Evolutionary conservation across 2,113 vertebrate genomes (phyloP).

Genomic region (Sigmodon hispidus): DNA sequence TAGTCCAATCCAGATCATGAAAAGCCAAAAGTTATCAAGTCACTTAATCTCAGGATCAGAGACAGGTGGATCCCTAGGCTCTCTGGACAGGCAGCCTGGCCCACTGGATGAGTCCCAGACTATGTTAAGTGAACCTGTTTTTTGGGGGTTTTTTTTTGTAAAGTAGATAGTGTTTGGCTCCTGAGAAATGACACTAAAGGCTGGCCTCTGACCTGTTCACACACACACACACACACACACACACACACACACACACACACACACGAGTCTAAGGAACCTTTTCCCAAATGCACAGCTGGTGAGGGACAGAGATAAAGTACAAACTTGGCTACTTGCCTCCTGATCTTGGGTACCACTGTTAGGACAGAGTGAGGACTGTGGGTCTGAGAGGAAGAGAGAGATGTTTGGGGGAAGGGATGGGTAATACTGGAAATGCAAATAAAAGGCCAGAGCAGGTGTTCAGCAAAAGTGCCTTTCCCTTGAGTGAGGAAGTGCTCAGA

Average conservation of each 20-base stretch:
- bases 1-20: neutral
- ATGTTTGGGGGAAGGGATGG: neutral
- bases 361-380: neutral
- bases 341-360: neutral
- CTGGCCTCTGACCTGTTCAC: neutral
- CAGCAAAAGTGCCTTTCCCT: neutral
- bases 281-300: neutral
- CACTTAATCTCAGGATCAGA: neutral
- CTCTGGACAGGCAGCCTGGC: no score
- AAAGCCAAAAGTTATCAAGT: neutral
- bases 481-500: neutral
- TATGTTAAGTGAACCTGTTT: neutral
- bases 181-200: neutral
- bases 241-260: neutral
- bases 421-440: neutral
- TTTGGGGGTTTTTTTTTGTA: no score
- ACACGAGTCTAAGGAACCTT: rapidly evolving
- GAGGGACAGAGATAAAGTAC: neutral
- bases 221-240: neutral
- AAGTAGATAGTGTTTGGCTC: neutral
- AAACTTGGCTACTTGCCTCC: rapidly evolving
- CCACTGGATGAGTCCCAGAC: neutral
- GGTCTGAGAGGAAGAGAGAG: neutral
- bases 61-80: neutral
- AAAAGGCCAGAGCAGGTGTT: neutral